A percentile compares a stretch with the other conserved stretches of the same genome.
phyloP scores from a whole-genome alignment of 2,797 vertebrate genomes.

The Malurus leucopterus region DNA sequence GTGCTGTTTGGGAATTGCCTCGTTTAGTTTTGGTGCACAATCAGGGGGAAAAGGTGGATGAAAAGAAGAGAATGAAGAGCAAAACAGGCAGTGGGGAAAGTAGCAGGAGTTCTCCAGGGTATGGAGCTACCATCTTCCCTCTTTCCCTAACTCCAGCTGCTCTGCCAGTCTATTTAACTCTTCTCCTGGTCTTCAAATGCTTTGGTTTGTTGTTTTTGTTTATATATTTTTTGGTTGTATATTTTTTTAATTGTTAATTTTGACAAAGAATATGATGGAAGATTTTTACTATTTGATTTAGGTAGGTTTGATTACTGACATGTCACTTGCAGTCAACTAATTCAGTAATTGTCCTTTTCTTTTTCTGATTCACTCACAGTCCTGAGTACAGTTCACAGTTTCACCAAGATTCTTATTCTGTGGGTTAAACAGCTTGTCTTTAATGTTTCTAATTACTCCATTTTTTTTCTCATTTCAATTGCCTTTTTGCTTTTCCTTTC shows the following conservation, averaged over 20 bases:
- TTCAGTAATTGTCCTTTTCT: not conserved
- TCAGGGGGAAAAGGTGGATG: not conserved
- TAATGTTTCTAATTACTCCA: not conserved
- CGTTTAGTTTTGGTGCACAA: not conserved
- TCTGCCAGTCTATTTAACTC: not conserved
- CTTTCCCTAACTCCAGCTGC: not conserved
- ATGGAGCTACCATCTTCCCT: rapidly evolving
- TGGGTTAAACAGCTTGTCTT: not conserved
- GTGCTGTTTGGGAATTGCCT: not conserved
- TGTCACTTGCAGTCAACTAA: not conserved
- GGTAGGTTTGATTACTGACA: not conserved
- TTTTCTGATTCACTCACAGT: not conserved
- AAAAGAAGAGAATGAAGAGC: not conserved
- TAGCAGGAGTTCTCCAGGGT: not conserved
- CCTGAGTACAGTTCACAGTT: not conserved
- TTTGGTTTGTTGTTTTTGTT: not conserved
- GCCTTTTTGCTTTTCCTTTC: not conserved
- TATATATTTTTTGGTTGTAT: not conserved
- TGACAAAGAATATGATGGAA: not conserved
- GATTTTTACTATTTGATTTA: not conserved
- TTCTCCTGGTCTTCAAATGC: rapidly evolving
- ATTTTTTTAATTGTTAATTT: not conserved
- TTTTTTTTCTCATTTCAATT: not conserved
- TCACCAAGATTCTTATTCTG: not conserved
- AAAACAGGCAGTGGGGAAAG: not conserved